phyloP scores from a whole-genome alignment of 2,888 invertebrate genomes.

The Sphaerophoria taeniata region DNA sequence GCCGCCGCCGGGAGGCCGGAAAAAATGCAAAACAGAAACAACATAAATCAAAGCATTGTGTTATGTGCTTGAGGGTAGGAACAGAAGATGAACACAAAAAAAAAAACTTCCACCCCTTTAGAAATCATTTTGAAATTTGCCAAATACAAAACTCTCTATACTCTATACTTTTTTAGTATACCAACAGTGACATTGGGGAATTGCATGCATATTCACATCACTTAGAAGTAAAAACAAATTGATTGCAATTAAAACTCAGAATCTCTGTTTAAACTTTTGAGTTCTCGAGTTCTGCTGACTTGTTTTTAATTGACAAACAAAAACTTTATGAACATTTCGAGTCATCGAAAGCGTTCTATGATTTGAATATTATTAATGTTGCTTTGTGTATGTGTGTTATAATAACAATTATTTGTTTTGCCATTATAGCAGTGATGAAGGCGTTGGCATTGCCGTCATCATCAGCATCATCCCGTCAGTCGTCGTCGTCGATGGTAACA shows the following conservation, averaged over 20 bases:
- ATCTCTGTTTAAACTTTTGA: not conserved
- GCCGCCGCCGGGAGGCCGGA: too few relatives aligned
- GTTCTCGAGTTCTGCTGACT: not conserved
- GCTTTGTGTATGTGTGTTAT: not conserved
- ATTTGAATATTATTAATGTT: not conserved
- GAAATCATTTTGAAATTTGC: conserved; percentile 20
- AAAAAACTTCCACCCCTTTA: not conserved
- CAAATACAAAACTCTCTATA: not conserved
- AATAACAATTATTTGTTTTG: conserved; percentile 18
- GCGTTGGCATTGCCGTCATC: too few relatives aligned
- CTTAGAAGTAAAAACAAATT: not conserved
- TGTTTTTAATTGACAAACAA: not conserved
- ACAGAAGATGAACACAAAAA: not conserved
- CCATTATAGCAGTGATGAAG: conserved; percentile 14
- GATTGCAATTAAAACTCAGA: not conserved
- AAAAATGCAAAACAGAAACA: too few relatives aligned
- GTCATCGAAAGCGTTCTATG: not conserved
- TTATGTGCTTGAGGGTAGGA: not conserved
- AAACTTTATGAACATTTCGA: not conserved
- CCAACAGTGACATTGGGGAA: too few relatives aligned
- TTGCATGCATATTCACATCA: not conserved
- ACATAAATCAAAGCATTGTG: not conserved
- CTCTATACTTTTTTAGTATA: not conserved
- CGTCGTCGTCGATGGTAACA: not conserved
- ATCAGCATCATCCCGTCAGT: too few relatives aligned